These are phyloP conservation scores for Spea multiplicata DNA, from an alignment of 2,113 vertebrate species.

Conservation along the genomic window DNA sequence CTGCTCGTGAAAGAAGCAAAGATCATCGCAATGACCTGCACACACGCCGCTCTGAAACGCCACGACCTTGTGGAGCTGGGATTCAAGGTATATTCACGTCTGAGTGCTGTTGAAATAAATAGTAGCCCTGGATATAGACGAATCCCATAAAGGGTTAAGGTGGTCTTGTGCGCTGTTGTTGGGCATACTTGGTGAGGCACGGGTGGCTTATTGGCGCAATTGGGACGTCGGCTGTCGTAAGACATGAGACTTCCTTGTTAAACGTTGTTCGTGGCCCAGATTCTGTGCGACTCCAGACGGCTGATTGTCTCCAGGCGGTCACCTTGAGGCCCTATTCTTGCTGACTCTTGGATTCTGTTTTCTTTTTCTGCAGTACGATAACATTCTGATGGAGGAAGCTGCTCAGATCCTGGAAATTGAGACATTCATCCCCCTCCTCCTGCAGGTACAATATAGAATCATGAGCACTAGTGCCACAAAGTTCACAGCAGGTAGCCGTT, in stretches of 20 bases:
- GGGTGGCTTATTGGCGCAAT: too few species aligned
- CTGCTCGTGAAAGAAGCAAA: slow-evolving; percentile 97
- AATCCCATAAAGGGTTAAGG: too few species aligned
- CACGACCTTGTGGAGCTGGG: slow-evolving; percentile 96
- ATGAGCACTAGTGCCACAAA: slow-evolving; percentile 1
- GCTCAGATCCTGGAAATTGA: slow-evolving; percentile 98
- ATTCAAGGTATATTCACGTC: slow-evolving; percentile 80
- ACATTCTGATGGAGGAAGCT: slow-evolving; percentile 98
- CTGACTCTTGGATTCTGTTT: slow-evolving; percentile 46
- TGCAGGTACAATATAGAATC: slow-evolving; percentile 76
- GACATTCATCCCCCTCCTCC: slow-evolving; percentile 94
- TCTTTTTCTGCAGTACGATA: slow-evolving; percentile 83
- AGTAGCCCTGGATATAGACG: too few species aligned
- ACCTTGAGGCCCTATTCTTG: slow-evolving; percentile 25
- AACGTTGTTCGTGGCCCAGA: slow-evolving; percentile 24
- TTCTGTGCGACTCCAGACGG: slow-evolving; percentile 37
- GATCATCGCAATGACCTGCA: slow-evolving; percentile 99
- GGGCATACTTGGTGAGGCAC: too few species aligned
- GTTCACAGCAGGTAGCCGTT: too few species aligned
- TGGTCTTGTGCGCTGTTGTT: too few species aligned
- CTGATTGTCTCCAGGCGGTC: too few species aligned
- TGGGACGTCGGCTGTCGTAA: too few species aligned
- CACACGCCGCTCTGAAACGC: slow-evolving; percentile 94
- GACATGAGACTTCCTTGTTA: too few species aligned
- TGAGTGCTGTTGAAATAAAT: too few species aligned